These are phyloP conservation scores for Byasa hedistus DNA, from an alignment of 2,888 invertebrate genomes.

Conservation along the genomic window DNA sequence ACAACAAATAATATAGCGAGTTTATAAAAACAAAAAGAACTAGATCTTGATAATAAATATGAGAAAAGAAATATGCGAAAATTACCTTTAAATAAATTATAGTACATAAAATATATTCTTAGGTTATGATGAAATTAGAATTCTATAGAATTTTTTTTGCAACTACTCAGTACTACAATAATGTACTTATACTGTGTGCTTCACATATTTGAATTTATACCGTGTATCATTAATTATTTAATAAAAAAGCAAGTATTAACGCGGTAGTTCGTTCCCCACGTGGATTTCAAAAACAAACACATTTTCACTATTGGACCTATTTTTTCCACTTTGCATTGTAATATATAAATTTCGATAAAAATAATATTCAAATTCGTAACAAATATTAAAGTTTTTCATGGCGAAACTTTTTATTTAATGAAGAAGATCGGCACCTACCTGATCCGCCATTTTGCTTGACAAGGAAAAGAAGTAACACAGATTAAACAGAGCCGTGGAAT, in stretches of 20 bases:
- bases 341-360: not conserved
- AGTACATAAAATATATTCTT: too few species aligned
- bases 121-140: too few species aligned
- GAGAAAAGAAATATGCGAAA: too few species aligned
- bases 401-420: conserved; percentile 38
- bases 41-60: too few species aligned
- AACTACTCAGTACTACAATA: too few species aligned
- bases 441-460: conserved; percentile 89
- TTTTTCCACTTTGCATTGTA: conserved; percentile 16
- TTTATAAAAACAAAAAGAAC: too few species aligned
- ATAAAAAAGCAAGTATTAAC: conserved; percentile 12
- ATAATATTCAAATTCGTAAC: not conserved
- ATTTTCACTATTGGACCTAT: conserved; percentile 44
- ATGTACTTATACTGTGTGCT: too few species aligned
- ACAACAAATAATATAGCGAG: too few species aligned
- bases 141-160: too few species aligned
- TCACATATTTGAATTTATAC: not conserved
- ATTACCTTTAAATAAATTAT: too few species aligned
- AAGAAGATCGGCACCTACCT: conserved; percentile 81
- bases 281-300: conserved; percentile 48
- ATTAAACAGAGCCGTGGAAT: conserved; percentile 15
- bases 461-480: conserved; percentile 71
- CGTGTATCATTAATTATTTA: conserved; percentile 6
- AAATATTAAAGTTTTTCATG: conserved; percentile 1
- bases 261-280: conserved; percentile 48